Percentiles rank a stretch among this genome's conserved stretches.
phyloP scores from a whole-genome alignment of 2,113 vertebrate species.

The Oreamnos americanus region DNA sequence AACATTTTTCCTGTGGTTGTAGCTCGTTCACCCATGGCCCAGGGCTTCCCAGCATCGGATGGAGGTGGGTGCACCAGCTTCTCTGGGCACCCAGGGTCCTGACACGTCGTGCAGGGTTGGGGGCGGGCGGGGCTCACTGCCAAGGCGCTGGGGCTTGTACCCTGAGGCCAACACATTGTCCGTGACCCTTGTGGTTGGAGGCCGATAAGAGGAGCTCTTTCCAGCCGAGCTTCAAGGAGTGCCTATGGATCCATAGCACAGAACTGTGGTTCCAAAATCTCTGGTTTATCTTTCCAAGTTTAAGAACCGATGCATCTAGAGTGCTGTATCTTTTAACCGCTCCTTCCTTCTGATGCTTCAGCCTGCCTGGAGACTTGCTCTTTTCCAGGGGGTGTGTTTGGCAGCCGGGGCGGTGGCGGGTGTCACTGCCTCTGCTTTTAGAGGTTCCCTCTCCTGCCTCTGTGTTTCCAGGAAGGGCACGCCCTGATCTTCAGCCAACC shows the following conservation, averaged over 20 bases:
- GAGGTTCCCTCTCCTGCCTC: background rate
- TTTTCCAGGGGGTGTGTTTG: background rate
- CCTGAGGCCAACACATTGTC: background rate
- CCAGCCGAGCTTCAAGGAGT: background rate
- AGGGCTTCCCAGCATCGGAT: background rate
- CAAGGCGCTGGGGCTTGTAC: background rate
- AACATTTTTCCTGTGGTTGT: background rate
- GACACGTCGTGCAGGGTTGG: too few relatives aligned
- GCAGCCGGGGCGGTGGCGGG: rapidly evolving
- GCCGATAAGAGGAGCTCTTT: background rate
- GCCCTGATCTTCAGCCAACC: background rate
- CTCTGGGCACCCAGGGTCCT: background rate
- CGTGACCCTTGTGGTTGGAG: background rate
- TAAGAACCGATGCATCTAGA: background rate
- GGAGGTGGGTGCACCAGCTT: too few relatives aligned
- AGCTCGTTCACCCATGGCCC: rapidly evolving
- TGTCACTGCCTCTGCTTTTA: background rate
- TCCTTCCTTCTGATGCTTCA: background rate
- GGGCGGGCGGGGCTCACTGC: rapidly evolving
- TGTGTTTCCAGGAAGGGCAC: background rate
- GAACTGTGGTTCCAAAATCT: background rate
- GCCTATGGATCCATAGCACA: rapidly evolving
- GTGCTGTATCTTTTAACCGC: too few relatives aligned
- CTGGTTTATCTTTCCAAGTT: background rate
- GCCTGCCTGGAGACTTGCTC: background rate